A percentile compares a stretch with the other conserved stretches of the same genome.
These are phyloP conservation scores for Agelaius phoeniceus DNA, from an alignment of 2,113 vertebrate genomes.

Conservation along the genomic window DNA sequence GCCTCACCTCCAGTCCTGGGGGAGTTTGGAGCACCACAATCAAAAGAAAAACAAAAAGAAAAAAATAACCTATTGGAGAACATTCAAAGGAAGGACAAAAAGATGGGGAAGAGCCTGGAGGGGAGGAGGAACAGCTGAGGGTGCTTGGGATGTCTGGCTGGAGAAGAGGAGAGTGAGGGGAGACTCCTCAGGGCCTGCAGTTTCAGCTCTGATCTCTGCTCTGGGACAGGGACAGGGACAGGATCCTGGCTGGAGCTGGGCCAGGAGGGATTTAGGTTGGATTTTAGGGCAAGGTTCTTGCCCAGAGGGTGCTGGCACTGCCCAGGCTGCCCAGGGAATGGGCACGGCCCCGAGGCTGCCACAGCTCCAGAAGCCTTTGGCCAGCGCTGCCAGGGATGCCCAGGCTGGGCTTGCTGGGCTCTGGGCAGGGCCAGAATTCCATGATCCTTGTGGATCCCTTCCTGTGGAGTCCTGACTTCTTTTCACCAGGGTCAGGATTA, in stretches of 20 bases:
- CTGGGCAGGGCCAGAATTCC: too few species aligned
- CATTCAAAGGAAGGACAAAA: background rate
- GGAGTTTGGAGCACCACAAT: fast-evolving
- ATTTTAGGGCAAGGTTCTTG: too few species aligned
- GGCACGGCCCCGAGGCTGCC: too few species aligned
- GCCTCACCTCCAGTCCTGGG: background rate
- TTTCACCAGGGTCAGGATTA: too few species aligned
- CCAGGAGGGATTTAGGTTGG: too few species aligned
- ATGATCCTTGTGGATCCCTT: too few species aligned
- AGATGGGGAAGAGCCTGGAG: background rate
- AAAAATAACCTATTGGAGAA: fast-evolving
- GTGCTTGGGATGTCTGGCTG: background rate
- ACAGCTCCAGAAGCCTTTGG: too few species aligned
- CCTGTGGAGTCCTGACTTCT: too few species aligned
- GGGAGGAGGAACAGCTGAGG: background rate
- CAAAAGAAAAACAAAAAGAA: background rate
- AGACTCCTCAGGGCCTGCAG: background rate
- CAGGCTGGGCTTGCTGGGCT: too few species aligned
- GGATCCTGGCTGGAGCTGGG: fast-evolving
- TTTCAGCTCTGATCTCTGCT: background rate
- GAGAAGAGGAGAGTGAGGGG: background rate
- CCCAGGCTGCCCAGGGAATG: too few species aligned
- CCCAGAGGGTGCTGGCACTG: too few species aligned
- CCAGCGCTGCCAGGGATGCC: too few species aligned
- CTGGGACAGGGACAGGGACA: background rate